phyloP scores from a whole-genome alignment of 2,113 vertebrate genomes.

The Dipodomys merriami region DNA sequence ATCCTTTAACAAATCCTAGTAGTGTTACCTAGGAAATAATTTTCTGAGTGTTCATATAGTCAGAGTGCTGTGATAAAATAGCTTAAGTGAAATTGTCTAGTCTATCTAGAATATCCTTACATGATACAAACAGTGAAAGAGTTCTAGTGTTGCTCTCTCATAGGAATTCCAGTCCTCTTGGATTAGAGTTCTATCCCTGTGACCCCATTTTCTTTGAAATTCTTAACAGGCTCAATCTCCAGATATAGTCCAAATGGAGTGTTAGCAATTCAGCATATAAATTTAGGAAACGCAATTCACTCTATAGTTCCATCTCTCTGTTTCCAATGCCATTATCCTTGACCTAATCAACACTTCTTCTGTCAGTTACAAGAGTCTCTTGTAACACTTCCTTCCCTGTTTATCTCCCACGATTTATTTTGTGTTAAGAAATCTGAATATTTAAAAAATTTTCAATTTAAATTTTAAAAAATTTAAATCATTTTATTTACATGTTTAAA shows the following conservation, averaged over 20 bases:
- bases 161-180: neutral
- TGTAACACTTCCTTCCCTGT: neutral
- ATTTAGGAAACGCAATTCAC: neutral
- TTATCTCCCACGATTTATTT: neutral
- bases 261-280: neutral
- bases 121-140: neutral
- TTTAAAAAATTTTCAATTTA: constrained; percentile 9
- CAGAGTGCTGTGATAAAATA: neutral
- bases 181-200: neutral
- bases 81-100: neutral
- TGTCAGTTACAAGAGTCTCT: neutral
- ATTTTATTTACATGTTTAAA: constrained; percentile 3
- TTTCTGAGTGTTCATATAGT: neutral
- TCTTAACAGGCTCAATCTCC: neutral
- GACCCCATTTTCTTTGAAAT: neutral
- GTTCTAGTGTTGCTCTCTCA: neutral
- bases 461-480: neutral
- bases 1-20: neutral
- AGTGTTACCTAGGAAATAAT: neutral
- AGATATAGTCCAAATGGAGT: neutral
- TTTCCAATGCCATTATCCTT: neutral
- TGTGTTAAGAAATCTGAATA: constrained; percentile 13
- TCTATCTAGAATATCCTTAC: neutral
- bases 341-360: neutral
- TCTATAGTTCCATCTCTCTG: neutral